Evolutionary conservation across 2,888 invertebrate species (phyloP).

Genomic region (Calliopum simillimum): DNA sequence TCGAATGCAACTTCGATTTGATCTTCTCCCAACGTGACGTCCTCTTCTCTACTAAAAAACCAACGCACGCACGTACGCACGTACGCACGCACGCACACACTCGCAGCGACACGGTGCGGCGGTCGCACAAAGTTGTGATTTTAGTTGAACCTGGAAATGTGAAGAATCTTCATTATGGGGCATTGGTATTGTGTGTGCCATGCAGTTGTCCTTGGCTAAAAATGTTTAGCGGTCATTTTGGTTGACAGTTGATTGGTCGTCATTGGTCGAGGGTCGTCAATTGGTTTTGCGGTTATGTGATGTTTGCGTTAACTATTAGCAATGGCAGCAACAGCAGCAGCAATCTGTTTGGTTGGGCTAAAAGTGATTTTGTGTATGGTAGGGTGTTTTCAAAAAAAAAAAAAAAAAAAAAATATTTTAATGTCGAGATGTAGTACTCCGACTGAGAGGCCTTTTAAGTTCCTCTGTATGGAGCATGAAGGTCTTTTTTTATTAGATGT

Average conservation of each 20-base stretch:
- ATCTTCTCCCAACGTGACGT: background rate
- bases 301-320: conserved; percentile 36
- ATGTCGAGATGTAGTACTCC: too few species aligned
- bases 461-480: too few species aligned
- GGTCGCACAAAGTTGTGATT: conserved; percentile 58
- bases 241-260: conserved; percentile 33
- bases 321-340: background rate
- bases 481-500: too few species aligned
- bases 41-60: conserved; percentile 16
- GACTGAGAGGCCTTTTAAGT: too few species aligned
- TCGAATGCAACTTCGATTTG: background rate
- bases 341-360: background rate
- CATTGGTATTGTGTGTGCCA: conserved; percentile 53
- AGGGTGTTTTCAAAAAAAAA: too few species aligned
- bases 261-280: conserved; percentile 41
- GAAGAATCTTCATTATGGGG: conserved; percentile 60
- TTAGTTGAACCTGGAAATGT: conserved; percentile 47
- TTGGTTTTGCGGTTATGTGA: conserved; percentile 41
- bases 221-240: conserved; percentile 35
- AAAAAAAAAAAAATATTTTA: too few species aligned
- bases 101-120: conserved; percentile 49
- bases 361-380: too few species aligned
- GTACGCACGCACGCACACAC: conserved; percentile 44
- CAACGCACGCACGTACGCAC: conserved; percentile 42
- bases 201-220: conserved; percentile 48